Evolutionary conservation across 2,888 invertebrate genomes (phyloP), one percentile per base, ranked within the genome.

Genomic region (Chelonus formosanus): DNA sequence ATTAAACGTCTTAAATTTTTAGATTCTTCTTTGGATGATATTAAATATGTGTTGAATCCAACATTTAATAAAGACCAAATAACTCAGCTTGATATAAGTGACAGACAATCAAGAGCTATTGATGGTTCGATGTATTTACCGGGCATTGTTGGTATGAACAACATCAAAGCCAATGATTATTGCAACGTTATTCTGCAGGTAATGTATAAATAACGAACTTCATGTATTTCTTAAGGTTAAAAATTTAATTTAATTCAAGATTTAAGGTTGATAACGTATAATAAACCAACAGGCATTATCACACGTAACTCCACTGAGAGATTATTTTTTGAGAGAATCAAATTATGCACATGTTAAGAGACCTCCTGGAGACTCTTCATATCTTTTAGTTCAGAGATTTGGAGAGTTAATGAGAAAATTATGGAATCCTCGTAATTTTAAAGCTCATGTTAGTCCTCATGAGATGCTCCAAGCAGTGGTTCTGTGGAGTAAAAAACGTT

Each of bases 391-490:
- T 0, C 95, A 95, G 80, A 86, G 92, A 78, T 98, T 97, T 84
- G 98, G 98, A 0, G 98, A 99, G 82, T 86, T 99, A 36, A 90
- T 98, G 86, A 88, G 99, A 20, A 99, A 99, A 83, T 87, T 99
- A 76, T 99, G 99, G 99, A 99, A 99, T 85, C 98, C 98, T 0
- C 88, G 97, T 48, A 98, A 98, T 79, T 99, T 99, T 83, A 99
- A 99, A 85, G 95, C 98, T 0, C 99, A 99, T 80, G 99, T 99
- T 0, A 98, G 97, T 31, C 99, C 99, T 0, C 99, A 99, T 82
- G 99, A 99, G 88, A 99, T 99, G 98, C 86, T 99, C 34, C 99
- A 99, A 81, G 96, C 99, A 55, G 96, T 98, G 34, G 96, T 99
- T 3, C 86, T 98, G 70, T 96, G 97, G 94, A 96, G 98, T 79